Evolutionary conservation across 2,113 vertebrate species (phyloP).

Genomic region (Malurus elegans): DNA sequence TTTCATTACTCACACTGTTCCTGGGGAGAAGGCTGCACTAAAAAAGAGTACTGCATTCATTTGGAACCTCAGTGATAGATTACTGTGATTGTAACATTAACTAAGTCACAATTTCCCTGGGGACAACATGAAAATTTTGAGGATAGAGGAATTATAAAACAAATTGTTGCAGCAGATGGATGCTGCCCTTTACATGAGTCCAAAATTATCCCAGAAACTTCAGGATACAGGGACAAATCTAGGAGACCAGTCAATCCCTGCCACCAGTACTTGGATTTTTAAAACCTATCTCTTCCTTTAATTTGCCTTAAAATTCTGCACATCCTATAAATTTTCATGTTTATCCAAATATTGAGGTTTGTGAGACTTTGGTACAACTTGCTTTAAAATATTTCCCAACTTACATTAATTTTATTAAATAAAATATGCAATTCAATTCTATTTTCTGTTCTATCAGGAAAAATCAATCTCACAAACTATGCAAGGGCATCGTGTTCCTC

Average conservation of each 20-base stretch:
- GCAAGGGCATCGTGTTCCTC: neutral
- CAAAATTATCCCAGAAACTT: neutral
- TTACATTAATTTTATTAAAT: neutral
- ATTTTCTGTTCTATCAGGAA: neutral
- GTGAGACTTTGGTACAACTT: neutral
- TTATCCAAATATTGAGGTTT: neutral
- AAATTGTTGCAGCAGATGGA: neutral
- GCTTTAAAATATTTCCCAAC: neutral
- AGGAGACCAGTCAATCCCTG: neutral
- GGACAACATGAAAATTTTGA: neutral
- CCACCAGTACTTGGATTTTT: neutral
- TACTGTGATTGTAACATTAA: neutral
- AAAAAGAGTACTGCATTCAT: neutral
- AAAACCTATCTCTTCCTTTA: neutral
- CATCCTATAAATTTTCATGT: neutral
- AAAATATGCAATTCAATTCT: neutral
- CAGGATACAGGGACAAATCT: rapidly evolving
- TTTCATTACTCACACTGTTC: neutral
- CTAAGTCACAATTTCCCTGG: neutral
- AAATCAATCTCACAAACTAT: neutral
- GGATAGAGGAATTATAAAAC: neutral
- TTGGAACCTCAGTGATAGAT: neutral
- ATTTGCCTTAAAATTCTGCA: neutral
- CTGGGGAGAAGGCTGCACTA: neutral
- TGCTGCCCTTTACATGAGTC: neutral